Conservation (phyloP, 1,140 invertebrate genomes). For the Drosophila tropicalis region DNA sequence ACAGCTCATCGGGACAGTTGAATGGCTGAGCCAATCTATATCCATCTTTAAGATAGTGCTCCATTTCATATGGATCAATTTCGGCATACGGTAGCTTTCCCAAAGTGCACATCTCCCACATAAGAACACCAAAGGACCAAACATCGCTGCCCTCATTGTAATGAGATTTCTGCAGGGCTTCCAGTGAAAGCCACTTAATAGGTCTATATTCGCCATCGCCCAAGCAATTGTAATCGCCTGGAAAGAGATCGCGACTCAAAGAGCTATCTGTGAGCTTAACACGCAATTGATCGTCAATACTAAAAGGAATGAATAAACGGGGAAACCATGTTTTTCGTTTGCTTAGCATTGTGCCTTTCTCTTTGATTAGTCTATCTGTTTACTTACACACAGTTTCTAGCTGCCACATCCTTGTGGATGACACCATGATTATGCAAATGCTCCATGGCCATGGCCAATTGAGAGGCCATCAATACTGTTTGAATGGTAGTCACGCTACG, state of each 20-base stretch:
- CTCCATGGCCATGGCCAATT: constrained; percentile 90
- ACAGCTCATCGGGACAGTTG: constrained; percentile 98
- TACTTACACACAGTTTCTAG: constrained; percentile 92
- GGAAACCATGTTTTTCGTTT: not conserved
- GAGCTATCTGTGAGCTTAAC: constrained; percentile 97
- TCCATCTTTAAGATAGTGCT: constrained; percentile 94
- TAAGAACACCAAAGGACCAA: constrained; percentile 96
- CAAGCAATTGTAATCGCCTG: constrained; percentile 96
- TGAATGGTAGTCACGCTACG: constrained; percentile 95
- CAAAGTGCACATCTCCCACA: constrained; percentile 97
- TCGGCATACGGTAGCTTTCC: constrained; percentile 94
- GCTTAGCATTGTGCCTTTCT: too few species aligned
- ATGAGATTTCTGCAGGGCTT: constrained; percentile 91
- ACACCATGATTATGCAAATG: constrained; percentile 96
- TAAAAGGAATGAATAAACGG: constrained; percentile 24
- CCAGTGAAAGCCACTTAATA: constrained; percentile 97
- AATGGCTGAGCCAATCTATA: constrained; percentile 96
- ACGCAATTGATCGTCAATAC: constrained; percentile 92
- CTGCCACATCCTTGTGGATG: constrained; percentile 95
- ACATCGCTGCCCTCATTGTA: constrained; percentile 95
- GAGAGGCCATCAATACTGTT: constrained; percentile 96
- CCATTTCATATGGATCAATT: constrained; percentile 93
- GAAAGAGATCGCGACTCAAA: constrained; percentile 95
- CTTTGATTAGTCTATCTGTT: not conserved
- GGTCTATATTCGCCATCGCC: constrained; percentile 98